These are phyloP conservation scores for Lethenteron reissneri DNA, from an alignment of 2,113 vertebrate genomes.

Conservation along the genomic window DNA sequence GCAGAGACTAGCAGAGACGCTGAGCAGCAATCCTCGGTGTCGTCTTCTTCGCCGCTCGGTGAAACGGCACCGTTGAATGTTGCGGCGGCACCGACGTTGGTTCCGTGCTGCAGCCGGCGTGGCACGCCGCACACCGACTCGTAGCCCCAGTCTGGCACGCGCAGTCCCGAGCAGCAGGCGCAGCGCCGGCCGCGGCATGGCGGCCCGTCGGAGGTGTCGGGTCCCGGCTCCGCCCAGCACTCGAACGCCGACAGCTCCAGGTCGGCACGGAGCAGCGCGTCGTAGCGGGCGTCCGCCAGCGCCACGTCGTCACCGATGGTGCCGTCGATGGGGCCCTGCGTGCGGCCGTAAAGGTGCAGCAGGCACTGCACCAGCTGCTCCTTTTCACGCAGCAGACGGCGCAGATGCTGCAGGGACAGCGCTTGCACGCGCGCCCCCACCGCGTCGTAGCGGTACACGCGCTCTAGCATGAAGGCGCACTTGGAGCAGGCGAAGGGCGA, in stretches of 20 bases:
- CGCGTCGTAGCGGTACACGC: slow-evolving; percentile 77
- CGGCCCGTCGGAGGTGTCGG: slow-evolving; percentile 13
- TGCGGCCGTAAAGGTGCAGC: slow-evolving; percentile 32
- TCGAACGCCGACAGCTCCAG: slow-evolving; percentile 34
- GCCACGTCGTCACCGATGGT: not conserved
- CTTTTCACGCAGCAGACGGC: slow-evolving; percentile 63
- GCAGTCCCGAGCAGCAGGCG: slow-evolving; percentile 28
- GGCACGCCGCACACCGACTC: slow-evolving; percentile 38
- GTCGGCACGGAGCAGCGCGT: slow-evolving; percentile 29
- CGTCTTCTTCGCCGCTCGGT: too few relatives aligned
- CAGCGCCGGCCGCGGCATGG: slow-evolving; percentile 25
- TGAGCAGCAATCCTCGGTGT: too few relatives aligned
- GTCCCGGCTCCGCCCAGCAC: slow-evolving; percentile 26
- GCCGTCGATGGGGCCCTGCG: not conserved
- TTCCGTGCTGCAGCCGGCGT: slow-evolving; percentile 16
- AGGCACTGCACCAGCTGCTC: slow-evolving; percentile 63
- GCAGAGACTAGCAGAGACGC: too few relatives aligned
- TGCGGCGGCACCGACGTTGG: too few relatives aligned
- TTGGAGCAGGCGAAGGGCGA: slow-evolving; percentile 90
- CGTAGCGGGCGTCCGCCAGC: slow-evolving; percentile 21
- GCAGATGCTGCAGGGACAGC: slow-evolving; percentile 67
- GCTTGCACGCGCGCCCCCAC: slow-evolving; percentile 84
- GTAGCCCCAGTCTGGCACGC: slow-evolving; percentile 35
- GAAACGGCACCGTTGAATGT: too few relatives aligned
- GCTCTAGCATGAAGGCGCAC: slow-evolving; percentile 84